Evolutionary conservation across 2,888 invertebrate genomes (phyloP).

Genomic region (Stramonita haemastoma): DNA sequence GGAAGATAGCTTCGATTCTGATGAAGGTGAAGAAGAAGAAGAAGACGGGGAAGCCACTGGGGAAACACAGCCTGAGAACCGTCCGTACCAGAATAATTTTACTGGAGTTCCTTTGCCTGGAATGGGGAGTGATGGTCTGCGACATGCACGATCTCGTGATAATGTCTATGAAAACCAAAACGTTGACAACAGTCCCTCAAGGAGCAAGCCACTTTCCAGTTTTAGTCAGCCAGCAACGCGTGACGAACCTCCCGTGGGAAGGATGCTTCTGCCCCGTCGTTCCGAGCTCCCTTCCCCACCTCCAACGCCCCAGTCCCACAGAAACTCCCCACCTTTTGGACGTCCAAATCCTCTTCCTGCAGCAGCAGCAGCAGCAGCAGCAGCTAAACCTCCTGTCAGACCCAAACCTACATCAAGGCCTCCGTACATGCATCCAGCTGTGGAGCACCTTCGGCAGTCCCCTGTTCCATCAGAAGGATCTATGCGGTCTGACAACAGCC

Average conservation of each 20-base stretch:
- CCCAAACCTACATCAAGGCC: slow-evolving; percentile 49
- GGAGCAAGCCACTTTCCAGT: slow-evolving; percentile 61
- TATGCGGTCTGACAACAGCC: slow-evolving; percentile 1
- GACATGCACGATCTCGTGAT: slow-evolving; percentile 26
- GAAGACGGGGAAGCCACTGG: slow-evolving; percentile 53
- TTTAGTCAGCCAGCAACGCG: slow-evolving; percentile 58
- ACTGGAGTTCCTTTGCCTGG: slow-evolving; percentile 10
- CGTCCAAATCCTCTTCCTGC: slow-evolving; percentile 41
- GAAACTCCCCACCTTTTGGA: slow-evolving; percentile 42
- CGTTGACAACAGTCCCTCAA: slow-evolving; percentile 43
- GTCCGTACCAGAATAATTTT: slow-evolving; percentile 44
- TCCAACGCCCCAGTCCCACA: slow-evolving; percentile 32
- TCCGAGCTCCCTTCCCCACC: slow-evolving; percentile 44
- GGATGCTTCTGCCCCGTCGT: slow-evolving; percentile 42
- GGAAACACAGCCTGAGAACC: slow-evolving; percentile 42
- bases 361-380: slow-evolving; percentile 47
- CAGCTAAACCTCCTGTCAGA: slow-evolving; percentile 54
- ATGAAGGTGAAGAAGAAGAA: slow-evolving; percentile 56
- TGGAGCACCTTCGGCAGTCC: slow-evolving; percentile 18
- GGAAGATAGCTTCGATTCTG: slow-evolving; percentile 49
- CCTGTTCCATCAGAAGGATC: slow-evolving; percentile 40
- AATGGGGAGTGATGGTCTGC: neutral
- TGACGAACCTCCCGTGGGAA: slow-evolving; percentile 40
- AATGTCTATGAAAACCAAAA: slow-evolving; percentile 38
- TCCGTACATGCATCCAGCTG: slow-evolving; percentile 1